Percentiles rank a stretch among this genome's conserved stretches.
These are phyloP conservation scores for Australoheros scitulus DNA, from an alignment of 2,113 vertebrate genomes.

Conservation along the genomic window DNA sequence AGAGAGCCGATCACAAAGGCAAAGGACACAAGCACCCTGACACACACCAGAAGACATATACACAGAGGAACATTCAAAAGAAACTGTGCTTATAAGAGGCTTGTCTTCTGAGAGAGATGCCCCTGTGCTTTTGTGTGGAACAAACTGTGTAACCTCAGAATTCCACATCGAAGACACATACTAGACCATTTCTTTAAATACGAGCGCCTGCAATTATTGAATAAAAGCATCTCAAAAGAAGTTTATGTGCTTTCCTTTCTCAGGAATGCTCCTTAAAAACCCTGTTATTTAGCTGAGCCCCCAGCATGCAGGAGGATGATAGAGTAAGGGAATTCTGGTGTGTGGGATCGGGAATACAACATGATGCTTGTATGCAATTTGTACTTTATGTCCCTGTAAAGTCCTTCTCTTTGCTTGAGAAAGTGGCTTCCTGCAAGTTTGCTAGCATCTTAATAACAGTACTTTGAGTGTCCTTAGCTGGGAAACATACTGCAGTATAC, in stretches of 20 bases:
- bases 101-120: constrained; percentile 36
- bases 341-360: background rate
- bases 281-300: background rate
- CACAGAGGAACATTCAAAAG: constrained; percentile 41
- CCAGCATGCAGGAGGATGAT: background rate
- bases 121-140: constrained; percentile 45
- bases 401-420: background rate
- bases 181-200: constrained; percentile 23
- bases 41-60: constrained; percentile 16
- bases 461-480: background rate
- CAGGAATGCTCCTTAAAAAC: constrained; percentile 22
- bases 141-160: constrained; percentile 47
- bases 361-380: constrained; percentile 2
- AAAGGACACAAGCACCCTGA: constrained; percentile 46
- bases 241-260: constrained; percentile 21
- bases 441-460: constrained; percentile 10
- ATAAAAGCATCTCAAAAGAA: constrained; percentile 23
- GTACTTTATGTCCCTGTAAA: background rate
- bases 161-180: constrained; percentile 29
- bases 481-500: background rate
- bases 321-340: constrained; percentile 7
- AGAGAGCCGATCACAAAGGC: constrained; percentile 65
- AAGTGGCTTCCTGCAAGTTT: background rate
- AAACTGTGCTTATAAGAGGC: constrained; percentile 50
- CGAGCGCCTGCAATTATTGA: background rate